These are phyloP conservation scores for Panzeria rudis DNA, from an alignment of 2,888 invertebrate species.

Conservation along the genomic window DNA sequence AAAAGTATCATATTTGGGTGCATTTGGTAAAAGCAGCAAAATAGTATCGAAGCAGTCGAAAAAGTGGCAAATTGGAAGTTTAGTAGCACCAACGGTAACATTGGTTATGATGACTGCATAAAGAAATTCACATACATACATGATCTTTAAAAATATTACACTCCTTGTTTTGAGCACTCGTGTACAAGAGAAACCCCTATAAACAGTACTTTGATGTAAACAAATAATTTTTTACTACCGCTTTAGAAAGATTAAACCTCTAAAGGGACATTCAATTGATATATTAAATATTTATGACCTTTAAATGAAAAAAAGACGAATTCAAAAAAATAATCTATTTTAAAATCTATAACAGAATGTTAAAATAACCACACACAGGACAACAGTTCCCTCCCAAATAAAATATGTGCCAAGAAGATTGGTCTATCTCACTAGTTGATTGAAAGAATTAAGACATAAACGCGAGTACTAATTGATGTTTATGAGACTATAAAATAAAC, in stretches of 20 bases:
- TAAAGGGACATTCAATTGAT: constrained; percentile 39
- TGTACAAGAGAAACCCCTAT: too few species aligned
- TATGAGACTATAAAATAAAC: constrained; percentile 5
- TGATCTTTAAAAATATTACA: too few species aligned
- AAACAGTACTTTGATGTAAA: background rate
- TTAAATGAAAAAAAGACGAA: constrained; percentile 26
- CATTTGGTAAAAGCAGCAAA: too few species aligned
- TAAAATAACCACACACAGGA: background rate
- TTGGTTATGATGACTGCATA: too few species aligned
- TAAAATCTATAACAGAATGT: background rate
- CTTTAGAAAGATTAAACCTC: background rate
- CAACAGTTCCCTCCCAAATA: background rate
- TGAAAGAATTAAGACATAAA: constrained; percentile 16
- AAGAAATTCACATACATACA: too few species aligned
- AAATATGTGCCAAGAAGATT: background rate
- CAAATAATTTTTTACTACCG: background rate
- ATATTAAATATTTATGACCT: constrained; percentile 38
- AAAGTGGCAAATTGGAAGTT: too few species aligned
- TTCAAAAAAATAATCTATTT: too few species aligned
- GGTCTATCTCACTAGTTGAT: background rate
- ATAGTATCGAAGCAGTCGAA: too few species aligned
- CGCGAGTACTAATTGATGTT: constrained; percentile 31
- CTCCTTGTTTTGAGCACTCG: too few species aligned
- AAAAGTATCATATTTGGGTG: too few species aligned
- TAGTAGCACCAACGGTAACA: too few species aligned